A percentile compares a stretch with the other conserved stretches of the same genome.
Conservation (phyloP, 2,888 invertebrate genomes). For the Clanis bilineata region DNA sequence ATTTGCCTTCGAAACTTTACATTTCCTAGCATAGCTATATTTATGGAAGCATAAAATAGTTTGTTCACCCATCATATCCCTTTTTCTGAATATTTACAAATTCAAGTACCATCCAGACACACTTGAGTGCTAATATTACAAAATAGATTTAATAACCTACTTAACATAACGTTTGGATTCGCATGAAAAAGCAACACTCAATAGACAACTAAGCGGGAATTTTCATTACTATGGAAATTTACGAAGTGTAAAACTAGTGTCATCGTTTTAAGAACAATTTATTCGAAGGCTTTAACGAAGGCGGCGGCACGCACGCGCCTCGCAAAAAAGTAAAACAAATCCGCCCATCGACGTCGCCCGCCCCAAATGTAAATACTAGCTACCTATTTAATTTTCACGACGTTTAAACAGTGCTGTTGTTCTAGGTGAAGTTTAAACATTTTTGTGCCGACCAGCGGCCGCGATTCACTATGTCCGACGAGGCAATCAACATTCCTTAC, state of each 20-base stretch:
- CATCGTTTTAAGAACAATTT: conserved; percentile 45
- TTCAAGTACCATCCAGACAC: too few species aligned
- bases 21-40: too few species aligned
- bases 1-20: too few species aligned
- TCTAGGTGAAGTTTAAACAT: neutral
- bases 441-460: conserved; percentile 4
- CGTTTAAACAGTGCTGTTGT: conserved; percentile 13
- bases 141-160: too few species aligned
- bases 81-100: too few species aligned
- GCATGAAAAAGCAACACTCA: neutral
- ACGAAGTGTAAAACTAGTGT: conserved; percentile 36
- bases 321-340: conserved; percentile 39
- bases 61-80: too few species aligned
- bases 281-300: conserved; percentile 42
- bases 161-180: too few species aligned
- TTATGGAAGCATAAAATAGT: too few species aligned
- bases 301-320: conserved; percentile 48
- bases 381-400: conserved; percentile 23
- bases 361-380: conserved; percentile 31
- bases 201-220: neutral
- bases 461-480: neutral
- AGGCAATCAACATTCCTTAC: conserved; percentile 19
- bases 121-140: too few species aligned
- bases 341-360: conserved; percentile 34
- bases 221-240: conserved; percentile 28